Evolutionary conservation across 2,113 vertebrate genomes (phyloP), one percentile per base, ranked within the genome.

Genomic region (Turdus rufiventris): DNA sequence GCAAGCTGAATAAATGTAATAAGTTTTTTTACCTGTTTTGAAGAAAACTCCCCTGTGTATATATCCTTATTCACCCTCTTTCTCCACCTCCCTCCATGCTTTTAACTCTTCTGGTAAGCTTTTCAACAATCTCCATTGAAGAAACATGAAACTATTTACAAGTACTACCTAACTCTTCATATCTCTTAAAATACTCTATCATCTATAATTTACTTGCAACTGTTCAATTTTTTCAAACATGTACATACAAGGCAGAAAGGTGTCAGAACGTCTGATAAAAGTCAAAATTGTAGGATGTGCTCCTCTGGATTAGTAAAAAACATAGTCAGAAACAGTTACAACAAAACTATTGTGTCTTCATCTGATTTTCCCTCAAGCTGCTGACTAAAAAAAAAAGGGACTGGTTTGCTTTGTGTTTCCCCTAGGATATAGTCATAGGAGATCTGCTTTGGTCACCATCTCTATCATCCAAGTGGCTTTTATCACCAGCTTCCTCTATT

Each of bases 401-500:
- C 15, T 85, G 56, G 43, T 93, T 85, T 83, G 42, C 88, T 96
- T 93, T 3, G 1, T 14, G 94, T 95, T 91, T 58, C 56, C 29
- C 45, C 28, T 72, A 80, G 16, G 92, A 88, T 80, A 57, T 43
- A 38, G 23, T 73, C 42, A 25, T 12, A 81, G 31, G 26, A 65
- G 85, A 93, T 48, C 21, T 88, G 61, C 23, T 84, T 96, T 97
- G 95, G 74, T 88, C 83, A 86, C 85, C 28, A 3, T 74, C 50
- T 85, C 26, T 89, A 8, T 92, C 56, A 72, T 53, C 24, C 33
- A 60, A 83, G 54, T 95, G 71, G 65, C 88, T 92, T 88, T 95
- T 96, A 84, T 79, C 76, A 40, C 85, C 91, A 65, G 20, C 75
- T 96, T 91, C 88, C 84, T 86, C 83, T 45, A 56, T 97, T 97